Evolutionary conservation across 2,888 invertebrate species (phyloP).

Genomic region (Polydrusus cervinus): DNA sequence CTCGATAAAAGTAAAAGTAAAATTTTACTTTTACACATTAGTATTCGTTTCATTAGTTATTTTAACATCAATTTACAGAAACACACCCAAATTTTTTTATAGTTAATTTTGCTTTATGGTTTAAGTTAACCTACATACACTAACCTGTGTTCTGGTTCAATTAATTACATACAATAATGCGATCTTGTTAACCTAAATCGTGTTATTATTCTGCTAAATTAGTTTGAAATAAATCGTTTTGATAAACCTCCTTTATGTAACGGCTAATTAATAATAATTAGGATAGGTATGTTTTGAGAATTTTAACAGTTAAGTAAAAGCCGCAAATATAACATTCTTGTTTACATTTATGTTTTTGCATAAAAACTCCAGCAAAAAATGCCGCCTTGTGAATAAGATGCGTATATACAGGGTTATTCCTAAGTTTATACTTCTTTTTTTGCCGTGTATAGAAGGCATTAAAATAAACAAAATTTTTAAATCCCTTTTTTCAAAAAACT

Average conservation of each 20-base stretch:
- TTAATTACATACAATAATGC: background rate
- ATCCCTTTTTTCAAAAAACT: too few species aligned
- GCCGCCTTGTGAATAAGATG: too few species aligned
- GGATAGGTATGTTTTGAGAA: too few species aligned
- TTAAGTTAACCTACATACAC: background rate
- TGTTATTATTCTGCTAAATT: background rate
- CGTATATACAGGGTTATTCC: too few species aligned
- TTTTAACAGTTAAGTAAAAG: too few species aligned
- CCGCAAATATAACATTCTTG: too few species aligned
- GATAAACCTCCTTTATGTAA: background rate
- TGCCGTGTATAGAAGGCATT: too few species aligned
- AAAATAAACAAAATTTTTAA: too few species aligned
- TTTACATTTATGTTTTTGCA: too few species aligned
- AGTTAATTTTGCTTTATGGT: background rate
- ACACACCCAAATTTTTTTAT: constrained; percentile 3
- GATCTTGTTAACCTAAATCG: constrained; percentile 2
- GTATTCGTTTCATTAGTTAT: constrained; percentile 4
- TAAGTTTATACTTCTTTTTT: too few species aligned
- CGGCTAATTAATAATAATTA: background rate
- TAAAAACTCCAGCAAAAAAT: too few species aligned
- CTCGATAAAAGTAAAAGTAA: constrained; percentile 23
- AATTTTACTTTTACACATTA: constrained; percentile 9
- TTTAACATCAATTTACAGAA: background rate
- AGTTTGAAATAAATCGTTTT: constrained; percentile 7
- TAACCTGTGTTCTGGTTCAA: background rate